Percentiles rank a stretch among this genome's conserved stretches.
Conservation (phyloP, 2,113 vertebrate species). For the Gavia stellata region DNA sequence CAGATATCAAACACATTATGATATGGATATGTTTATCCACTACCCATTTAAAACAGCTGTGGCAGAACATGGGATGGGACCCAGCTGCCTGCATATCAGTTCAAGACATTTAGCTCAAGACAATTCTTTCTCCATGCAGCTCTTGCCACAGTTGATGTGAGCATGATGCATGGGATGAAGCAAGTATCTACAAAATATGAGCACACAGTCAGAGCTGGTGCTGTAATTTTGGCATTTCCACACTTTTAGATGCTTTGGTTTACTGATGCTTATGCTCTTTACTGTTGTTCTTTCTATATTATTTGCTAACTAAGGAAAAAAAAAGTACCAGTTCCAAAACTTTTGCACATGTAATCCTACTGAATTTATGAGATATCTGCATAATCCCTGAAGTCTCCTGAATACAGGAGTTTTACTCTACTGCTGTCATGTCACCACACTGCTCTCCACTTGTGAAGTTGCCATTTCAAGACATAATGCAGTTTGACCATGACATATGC, state of each 20-base stretch:
- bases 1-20: background rate
- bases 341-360: background rate
- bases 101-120: background rate
- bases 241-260: background rate
- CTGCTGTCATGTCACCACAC: background rate
- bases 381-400: background rate
- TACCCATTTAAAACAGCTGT: background rate
- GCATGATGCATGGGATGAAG: background rate
- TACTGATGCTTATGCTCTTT: background rate
- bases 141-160: background rate
- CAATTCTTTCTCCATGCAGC: background rate
- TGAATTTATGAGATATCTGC: background rate
- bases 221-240: background rate
- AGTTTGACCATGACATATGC: background rate
- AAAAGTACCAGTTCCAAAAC: background rate
- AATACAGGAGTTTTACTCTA: background rate
- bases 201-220: background rate
- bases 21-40: background rate
- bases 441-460: background rate
- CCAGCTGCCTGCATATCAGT: background rate
- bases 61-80: background rate
- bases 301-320: background rate
- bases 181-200: background rate
- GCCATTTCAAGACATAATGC: background rate
- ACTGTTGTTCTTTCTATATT: background rate